Conservation (phyloP, 2,888 invertebrate genomes). For the Zelleria hepariella region DNA sequence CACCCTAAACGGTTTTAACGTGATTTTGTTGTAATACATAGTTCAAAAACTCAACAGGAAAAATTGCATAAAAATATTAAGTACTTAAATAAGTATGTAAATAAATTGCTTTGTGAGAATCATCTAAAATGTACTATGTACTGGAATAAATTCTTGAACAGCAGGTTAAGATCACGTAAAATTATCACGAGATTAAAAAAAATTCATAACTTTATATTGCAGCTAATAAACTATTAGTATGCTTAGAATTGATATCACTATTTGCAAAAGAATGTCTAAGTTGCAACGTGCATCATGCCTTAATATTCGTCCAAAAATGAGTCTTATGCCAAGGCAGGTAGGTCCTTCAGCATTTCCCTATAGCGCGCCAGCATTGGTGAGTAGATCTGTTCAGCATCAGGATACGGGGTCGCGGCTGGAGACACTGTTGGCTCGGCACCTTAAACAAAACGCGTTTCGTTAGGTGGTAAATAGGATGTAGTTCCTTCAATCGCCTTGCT, state of each 20-base stretch:
- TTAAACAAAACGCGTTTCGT: too few relatives aligned
- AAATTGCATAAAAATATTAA: neutral
- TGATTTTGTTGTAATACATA: neutral
- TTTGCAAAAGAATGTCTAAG: too few relatives aligned
- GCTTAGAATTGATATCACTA: too few relatives aligned
- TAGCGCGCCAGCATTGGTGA: slow-evolving; percentile 80
- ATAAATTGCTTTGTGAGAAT: too few relatives aligned
- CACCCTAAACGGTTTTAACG: neutral
- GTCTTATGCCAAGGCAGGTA: slow-evolving; percentile 33
- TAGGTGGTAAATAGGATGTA: too few relatives aligned
- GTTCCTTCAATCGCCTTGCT: too few relatives aligned
- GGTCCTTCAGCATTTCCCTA: slow-evolving; percentile 43
- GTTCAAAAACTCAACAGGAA: neutral
- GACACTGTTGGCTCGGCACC: slow-evolving; percentile 43
- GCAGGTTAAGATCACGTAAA: neutral
- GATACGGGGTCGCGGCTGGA: slow-evolving; percentile 78
- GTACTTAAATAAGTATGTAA: neutral
- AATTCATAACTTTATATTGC: neutral
- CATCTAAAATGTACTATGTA: too few relatives aligned
- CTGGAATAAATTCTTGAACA: neutral
- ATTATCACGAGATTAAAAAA: neutral
- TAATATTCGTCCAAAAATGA: neutral
- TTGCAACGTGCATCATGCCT: too few relatives aligned
- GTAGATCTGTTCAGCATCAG: slow-evolving; percentile 81
- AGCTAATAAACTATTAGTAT: too few relatives aligned